Evolutionary conservation across 2,888 invertebrate genomes (phyloP).

Genomic region (Scaeva pyrastri): DNA sequence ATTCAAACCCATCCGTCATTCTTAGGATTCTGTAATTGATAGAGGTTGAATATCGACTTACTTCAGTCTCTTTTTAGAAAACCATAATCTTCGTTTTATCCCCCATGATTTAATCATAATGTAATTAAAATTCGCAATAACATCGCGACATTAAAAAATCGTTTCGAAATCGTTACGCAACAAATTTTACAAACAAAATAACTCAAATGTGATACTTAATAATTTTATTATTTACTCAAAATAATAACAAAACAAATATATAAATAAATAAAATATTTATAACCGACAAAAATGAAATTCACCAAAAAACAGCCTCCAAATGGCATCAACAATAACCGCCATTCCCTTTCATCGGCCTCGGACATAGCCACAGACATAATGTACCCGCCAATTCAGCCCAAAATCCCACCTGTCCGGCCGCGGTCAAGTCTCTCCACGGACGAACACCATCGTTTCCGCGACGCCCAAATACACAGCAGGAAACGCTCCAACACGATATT

Average conservation of each 20-base stretch:
- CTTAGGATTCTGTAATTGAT: no score
- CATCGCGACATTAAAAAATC: background rate
- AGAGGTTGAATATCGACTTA: no score
- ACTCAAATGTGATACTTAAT: slow-evolving; percentile 55
- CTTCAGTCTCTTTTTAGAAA: no score
- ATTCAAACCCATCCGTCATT: no score
- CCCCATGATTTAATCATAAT: background rate
- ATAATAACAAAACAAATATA: background rate
- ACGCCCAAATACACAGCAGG: slow-evolving; percentile 76
- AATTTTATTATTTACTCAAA: slow-evolving; percentile 1
- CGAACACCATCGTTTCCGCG: slow-evolving; percentile 82
- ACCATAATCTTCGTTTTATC: background rate
- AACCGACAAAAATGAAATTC: slow-evolving; percentile 54
- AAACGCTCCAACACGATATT: slow-evolving; percentile 80
- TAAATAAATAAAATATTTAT: slow-evolving; percentile 8
- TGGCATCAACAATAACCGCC: slow-evolving; percentile 55
- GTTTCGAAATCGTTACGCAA: background rate
- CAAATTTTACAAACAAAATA: background rate
- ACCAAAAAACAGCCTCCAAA: slow-evolving; percentile 65
- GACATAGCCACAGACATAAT: slow-evolving; percentile 77
- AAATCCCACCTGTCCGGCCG: slow-evolving; percentile 80
- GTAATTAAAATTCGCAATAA: background rate
- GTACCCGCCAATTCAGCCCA: slow-evolving; percentile 80
- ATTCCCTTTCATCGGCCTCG: slow-evolving; percentile 60
- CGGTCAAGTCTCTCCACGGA: slow-evolving; percentile 83